Percentiles rank a stretch among this genome's conserved stretches.
phyloP scores from a whole-genome alignment of 2,113 vertebrate genomes.

The Nyctibius bracteatus region DNA sequence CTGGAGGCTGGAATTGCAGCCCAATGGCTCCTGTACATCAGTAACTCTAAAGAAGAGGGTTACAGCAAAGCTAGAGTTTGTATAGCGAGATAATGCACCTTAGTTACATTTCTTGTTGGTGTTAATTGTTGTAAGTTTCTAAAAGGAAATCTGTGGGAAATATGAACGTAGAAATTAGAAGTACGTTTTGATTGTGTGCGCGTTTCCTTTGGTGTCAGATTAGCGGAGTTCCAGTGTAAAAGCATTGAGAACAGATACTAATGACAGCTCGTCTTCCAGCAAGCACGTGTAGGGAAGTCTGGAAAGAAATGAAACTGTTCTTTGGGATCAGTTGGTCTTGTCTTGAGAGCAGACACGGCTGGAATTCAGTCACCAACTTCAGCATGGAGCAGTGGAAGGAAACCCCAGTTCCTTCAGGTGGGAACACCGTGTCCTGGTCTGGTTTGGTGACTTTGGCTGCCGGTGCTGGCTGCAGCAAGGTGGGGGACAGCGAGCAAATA shows the following conservation, averaged over 20 bases:
- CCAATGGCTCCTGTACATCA: not conserved
- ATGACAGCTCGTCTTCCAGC: not conserved
- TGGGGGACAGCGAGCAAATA: accelerated
- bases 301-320: not conserved
- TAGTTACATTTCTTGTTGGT: not conserved
- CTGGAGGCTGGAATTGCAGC: not conserved
- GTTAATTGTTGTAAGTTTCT: not conserved
- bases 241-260: not conserved
- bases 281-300: not conserved
- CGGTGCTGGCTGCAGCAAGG: not conserved
- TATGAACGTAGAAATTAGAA: not conserved
- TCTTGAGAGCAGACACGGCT: not conserved
- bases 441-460: accelerated
- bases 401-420: not conserved
- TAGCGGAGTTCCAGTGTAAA: not conserved
- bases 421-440: accelerated
- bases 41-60: not conserved
- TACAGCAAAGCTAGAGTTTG: not conserved
- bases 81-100: not conserved
- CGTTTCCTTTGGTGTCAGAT: not conserved
- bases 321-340: not conserved
- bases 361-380: not conserved
- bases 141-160: not conserved
- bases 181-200: not conserved
- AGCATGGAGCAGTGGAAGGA: not conserved